phyloP scores from a whole-genome alignment of 2,797 vertebrate species.

The Lateolabrax maculatus region DNA sequence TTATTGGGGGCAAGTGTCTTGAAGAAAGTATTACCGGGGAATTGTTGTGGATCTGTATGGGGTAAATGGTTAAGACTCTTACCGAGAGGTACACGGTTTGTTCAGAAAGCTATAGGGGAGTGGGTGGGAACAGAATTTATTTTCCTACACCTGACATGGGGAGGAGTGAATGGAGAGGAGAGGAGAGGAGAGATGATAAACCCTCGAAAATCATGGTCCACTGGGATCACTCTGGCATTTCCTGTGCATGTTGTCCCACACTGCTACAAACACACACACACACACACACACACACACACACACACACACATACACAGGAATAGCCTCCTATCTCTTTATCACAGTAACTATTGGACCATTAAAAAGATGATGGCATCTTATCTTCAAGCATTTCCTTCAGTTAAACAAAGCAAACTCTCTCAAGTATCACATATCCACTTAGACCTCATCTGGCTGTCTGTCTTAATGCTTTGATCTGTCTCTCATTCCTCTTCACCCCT shows the following conservation, averaged over 20 bases:
- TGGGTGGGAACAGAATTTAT: slow-evolving; percentile 1
- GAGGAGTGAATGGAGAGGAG: not conserved
- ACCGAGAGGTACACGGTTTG: slow-evolving; percentile 14
- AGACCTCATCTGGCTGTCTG: slow-evolving; percentile 34
- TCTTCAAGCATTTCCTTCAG: slow-evolving; percentile 64
- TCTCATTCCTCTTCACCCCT: slow-evolving; percentile 32
- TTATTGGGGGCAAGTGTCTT: slow-evolving; percentile 52
- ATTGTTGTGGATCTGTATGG: slow-evolving; percentile 28
- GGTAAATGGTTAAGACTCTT: slow-evolving; percentile 55
- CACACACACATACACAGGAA: slow-evolving; percentile 30
- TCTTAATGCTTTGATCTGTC: slow-evolving; percentile 41
- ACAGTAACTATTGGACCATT: slow-evolving; percentile 52
- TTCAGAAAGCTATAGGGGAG: not conserved
- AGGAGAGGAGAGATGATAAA: slow-evolving; percentile 37
- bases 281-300: slow-evolving; percentile 52
- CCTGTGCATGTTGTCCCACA: slow-evolving; percentile 78
- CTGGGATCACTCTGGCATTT: slow-evolving; percentile 85
- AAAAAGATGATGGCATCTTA: slow-evolving; percentile 66
- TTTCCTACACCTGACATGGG: slow-evolving; percentile 13
- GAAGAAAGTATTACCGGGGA: slow-evolving; percentile 29
- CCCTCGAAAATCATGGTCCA: slow-evolving; percentile 64
- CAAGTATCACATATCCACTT: slow-evolving; percentile 54
- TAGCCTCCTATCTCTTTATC: slow-evolving; percentile 31
- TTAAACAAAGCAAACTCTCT: slow-evolving; percentile 57
- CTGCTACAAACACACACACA: slow-evolving; percentile 56